These are phyloP conservation scores for Zoanthus solanderi DNA, from an alignment of 92 coral and sea anemone species.

Conservation along the genomic window DNA sequence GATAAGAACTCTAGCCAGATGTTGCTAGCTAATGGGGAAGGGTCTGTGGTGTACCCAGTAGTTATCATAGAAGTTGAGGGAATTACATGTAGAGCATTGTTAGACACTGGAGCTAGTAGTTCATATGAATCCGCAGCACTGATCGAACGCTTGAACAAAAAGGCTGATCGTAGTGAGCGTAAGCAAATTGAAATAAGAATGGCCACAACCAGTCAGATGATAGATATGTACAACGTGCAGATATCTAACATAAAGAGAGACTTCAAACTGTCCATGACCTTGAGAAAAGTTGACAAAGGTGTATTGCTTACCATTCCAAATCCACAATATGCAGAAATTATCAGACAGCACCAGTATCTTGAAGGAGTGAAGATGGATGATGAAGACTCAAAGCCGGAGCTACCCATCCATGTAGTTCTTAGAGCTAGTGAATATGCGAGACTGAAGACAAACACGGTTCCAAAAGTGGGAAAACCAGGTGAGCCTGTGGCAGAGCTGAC, in stretches of 20 bases:
- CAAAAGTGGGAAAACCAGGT: constrained; percentile 61
- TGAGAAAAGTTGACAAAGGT: constrained; percentile 67
- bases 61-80: constrained; percentile 79
- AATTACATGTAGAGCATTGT: constrained; percentile 63
- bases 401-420: constrained; percentile 70
- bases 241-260: constrained; percentile 43
- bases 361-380: constrained; percentile 54
- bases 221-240: constrained; percentile 50
- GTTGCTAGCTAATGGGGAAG: constrained; percentile 61
- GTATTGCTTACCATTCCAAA: constrained; percentile 61
- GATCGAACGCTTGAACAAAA: constrained; percentile 50
- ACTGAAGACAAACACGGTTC: constrained; percentile 62
- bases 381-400: constrained; percentile 43
- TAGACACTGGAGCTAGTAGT: constrained; percentile 72
- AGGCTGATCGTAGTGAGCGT: constrained; percentile 51
- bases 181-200: constrained; percentile 71
- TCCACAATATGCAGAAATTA: constrained; percentile 57
- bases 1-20: constrained; percentile 53
- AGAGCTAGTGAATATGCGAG: constrained; percentile 74
- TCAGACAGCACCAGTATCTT: constrained; percentile 53
- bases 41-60: constrained; percentile 46
- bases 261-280: constrained; percentile 59
- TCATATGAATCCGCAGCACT: constrained; percentile 72
- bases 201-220: constrained; percentile 59
- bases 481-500: constrained; percentile 69